Conservation (phyloP, 2,113 vertebrate species). For the Hemiscyllium ocellatum region DNA sequence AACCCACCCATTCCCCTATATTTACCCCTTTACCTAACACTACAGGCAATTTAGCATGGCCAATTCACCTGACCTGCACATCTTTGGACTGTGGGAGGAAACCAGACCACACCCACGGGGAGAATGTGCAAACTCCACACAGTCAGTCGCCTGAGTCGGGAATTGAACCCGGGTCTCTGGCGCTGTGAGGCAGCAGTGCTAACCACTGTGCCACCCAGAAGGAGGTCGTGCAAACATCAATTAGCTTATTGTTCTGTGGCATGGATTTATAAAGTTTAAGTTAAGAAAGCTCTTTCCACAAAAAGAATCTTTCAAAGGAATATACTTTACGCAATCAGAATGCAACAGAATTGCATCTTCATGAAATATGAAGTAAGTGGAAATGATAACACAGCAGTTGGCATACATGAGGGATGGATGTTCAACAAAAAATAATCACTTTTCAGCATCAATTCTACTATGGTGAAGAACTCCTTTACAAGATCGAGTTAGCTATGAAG, state of each 20-base stretch:
- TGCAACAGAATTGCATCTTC: neutral
- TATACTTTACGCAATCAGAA: neutral
- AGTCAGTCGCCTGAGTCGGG: too few species aligned
- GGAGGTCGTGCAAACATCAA: neutral
- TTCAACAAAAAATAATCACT: neutral
- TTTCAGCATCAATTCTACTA: neutral
- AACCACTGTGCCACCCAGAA: too few species aligned
- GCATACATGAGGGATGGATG: neutral
- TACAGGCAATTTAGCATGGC: too few species aligned
- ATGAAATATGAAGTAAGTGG: neutral
- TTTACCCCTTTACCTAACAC: too few species aligned
- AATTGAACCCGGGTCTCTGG: too few species aligned
- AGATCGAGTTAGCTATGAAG: neutral
- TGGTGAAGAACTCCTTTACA: constrained; percentile 2
- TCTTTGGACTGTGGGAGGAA: too few species aligned
- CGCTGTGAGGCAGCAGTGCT: too few species aligned
- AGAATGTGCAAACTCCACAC: too few species aligned
- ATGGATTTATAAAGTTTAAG: neutral
- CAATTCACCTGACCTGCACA: too few species aligned
- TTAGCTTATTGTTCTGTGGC: neutral
- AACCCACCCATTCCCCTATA: too few species aligned
- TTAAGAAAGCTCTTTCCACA: neutral
- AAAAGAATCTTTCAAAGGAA: neutral
- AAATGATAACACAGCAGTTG: neutral
- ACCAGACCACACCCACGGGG: too few species aligned